Evolutionary conservation across 2,113 vertebrate genomes (phyloP), one percentile per base, ranked within the genome.

Genomic region (Nestor notabilis): DNA sequence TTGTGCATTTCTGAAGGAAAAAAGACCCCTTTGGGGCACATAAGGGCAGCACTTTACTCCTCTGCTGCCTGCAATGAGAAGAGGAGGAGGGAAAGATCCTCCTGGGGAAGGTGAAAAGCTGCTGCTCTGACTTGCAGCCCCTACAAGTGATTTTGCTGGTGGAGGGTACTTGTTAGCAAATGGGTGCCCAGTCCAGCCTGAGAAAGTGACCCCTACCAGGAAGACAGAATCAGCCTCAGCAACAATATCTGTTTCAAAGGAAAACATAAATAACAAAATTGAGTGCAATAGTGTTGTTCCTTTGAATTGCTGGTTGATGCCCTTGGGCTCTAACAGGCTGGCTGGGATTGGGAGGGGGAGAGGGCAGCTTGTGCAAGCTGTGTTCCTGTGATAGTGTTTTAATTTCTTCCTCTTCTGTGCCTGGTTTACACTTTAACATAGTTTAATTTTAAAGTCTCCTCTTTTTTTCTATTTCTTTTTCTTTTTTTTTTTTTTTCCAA

Each of bases 391-490:
- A 94, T 95, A 97, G 92, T 17, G 43, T 37, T 96, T 97, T 94
- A 95, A 95, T 97, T 96, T 91, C 72, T 91, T 88, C 90, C 75
- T 77, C 68, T 71, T 83, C 83, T 2, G 7, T 92, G 86, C 82
- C 87, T 97, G 92, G 83, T 94, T 94, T 97, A 96, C 84, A 95
- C 94, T 93, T 97, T 84, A 91, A 76, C 72, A 37, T 50, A 84
- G 78, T 93, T 97, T 94, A 92, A 96, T 97, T 96, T 97, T 91
- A 61, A 94, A 96, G 83, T 85, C 89, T 87, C 44, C 55, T 94
- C 33, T 93, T 75, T 87, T 17, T 21, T 10, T 11, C 33, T 37
- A n/a, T 20, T 28, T 20, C 13, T 9, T 50, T 29, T 3, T 20
- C 43, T 35, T 37, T 39, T 44, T 18, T 70, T 49, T 91, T 60